phyloP scores from a whole-genome alignment of 2,888 invertebrate species.

The Nipponacmea schrenckii region DNA sequence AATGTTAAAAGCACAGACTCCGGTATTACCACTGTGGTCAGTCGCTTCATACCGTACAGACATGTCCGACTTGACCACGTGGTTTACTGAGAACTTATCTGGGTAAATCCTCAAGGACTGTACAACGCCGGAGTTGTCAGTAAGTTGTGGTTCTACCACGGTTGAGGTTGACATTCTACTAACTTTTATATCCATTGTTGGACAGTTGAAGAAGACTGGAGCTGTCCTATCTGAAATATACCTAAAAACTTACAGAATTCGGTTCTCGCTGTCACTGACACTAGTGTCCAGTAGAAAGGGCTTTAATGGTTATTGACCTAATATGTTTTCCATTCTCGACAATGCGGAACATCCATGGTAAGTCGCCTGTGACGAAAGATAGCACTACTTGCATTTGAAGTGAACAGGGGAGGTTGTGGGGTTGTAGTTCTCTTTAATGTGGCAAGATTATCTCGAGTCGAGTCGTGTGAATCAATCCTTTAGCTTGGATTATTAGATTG shows the following conservation, averaged over 20 bases:
- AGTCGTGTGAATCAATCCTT: too few relatives aligned
- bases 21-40: constrained; percentile 32
- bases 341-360: too few relatives aligned
- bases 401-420: too few relatives aligned
- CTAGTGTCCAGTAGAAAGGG: too few relatives aligned
- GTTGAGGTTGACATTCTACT: constrained; percentile 22
- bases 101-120: constrained; percentile 24
- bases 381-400: too few relatives aligned
- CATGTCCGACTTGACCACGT: constrained; percentile 18
- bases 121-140: constrained; percentile 36
- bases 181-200: constrained; percentile 11
- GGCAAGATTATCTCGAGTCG: too few relatives aligned
- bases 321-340: too few relatives aligned
- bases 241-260: not conserved
- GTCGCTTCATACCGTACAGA: constrained; percentile 35
- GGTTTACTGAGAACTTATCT: constrained; percentile 24
- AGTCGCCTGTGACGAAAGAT: too few relatives aligned
- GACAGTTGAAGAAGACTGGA: constrained; percentile 41
- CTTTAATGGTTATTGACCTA: too few relatives aligned
- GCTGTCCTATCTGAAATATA: constrained; percentile 36
- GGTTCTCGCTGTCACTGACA: too few relatives aligned
- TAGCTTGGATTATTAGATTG: too few relatives aligned
- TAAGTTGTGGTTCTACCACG: constrained; percentile 24
- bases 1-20: constrained; percentile 35
- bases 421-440: too few relatives aligned